These are phyloP conservation scores for Sebastiscus albofasciatus DNA, from an alignment of 2,797 vertebrate species.

Conservation along the genomic window DNA sequence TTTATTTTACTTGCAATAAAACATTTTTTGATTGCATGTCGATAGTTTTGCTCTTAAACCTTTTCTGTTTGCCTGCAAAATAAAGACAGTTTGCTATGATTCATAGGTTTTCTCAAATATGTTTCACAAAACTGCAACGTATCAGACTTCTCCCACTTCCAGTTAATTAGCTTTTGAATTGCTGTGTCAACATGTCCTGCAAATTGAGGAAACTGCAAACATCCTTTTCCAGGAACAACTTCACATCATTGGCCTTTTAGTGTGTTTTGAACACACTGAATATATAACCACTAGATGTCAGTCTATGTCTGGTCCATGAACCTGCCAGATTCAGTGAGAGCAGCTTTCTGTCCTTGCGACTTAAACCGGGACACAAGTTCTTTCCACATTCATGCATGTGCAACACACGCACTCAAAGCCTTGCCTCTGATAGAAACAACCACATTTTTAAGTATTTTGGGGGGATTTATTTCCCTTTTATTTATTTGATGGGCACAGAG, in stretches of 20 bases:
- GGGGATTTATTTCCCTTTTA: not conserved
- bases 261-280: not conserved
- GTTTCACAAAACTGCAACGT: not conserved
- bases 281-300: conserved; percentile 57
- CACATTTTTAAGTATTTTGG: not conserved
- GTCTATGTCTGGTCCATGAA: not conserved
- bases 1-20: no score
- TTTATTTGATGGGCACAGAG: no score
- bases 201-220: not conserved
- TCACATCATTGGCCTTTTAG: not conserved
- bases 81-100: not conserved
- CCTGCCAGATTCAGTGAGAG: not conserved
- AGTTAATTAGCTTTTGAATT: not conserved
- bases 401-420: not conserved
- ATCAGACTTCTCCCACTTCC: not conserved
- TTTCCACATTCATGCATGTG: not conserved
- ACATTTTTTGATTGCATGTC: no score
- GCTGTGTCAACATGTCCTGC: not conserved
- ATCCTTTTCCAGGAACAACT: not conserved
- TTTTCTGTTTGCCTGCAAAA: no score
- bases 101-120: not conserved
- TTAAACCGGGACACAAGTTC: not conserved
- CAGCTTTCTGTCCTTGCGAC: not conserved
- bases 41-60: no score
- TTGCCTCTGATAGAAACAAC: not conserved